Conservation (phyloP, 2,797 vertebrate genomes). For the Falco naumanni region DNA sequence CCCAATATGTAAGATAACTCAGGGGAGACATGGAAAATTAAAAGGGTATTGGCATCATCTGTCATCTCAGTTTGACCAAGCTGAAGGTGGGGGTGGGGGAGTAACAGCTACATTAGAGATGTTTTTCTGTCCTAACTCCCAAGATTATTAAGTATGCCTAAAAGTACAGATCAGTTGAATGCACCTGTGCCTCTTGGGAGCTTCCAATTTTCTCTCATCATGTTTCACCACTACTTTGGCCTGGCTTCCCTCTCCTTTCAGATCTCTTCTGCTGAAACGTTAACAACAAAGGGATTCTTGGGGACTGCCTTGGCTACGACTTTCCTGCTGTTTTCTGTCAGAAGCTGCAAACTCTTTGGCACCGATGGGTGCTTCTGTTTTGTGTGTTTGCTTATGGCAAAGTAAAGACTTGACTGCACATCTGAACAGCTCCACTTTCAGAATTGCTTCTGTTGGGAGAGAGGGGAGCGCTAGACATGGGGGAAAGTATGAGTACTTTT, state of each 20-base stretch:
- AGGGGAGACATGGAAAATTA: neutral
- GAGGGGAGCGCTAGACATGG: neutral
- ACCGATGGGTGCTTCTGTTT: rapidly evolving
- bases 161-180: neutral
- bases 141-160: neutral
- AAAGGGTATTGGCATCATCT: neutral
- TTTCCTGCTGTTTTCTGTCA: neutral
- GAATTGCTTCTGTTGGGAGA: neutral
- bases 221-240: neutral
- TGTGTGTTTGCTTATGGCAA: neutral
- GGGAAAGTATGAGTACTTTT: neutral
- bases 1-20: neutral
- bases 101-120: rapidly evolving
- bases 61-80: neutral
- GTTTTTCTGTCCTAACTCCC: neutral
- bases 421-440: neutral
- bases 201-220: neutral
- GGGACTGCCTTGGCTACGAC: neutral
- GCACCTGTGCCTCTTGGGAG: neutral
- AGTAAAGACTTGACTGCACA: neutral
- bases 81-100: neutral
- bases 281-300: neutral
- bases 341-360: neutral
- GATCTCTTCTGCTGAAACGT: neutral
- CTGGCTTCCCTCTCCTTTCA: neutral